These are phyloP conservation scores for Bubo bubo DNA, from an alignment of 2,113 vertebrate genomes.

Conservation along the genomic window DNA sequence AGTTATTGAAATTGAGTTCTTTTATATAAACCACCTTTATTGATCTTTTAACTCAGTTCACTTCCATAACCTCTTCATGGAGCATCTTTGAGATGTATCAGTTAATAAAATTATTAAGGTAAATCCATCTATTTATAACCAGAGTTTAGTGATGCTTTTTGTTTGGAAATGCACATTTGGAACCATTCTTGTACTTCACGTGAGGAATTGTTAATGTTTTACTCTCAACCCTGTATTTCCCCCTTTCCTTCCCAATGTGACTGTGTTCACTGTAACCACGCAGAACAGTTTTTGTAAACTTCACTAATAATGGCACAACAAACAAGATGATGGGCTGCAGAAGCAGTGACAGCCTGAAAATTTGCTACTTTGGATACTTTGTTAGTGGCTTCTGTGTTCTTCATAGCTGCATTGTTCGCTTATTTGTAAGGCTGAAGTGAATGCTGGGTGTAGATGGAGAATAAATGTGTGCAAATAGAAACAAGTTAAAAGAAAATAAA, in stretches of 20 bases:
- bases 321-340: background rate
- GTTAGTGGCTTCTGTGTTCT: background rate
- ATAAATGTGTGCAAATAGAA: background rate
- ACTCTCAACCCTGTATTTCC: background rate
- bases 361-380: background rate
- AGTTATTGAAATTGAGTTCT: background rate
- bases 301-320: background rate
- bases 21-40: background rate
- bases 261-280: background rate
- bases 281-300: background rate
- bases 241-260: background rate
- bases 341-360: background rate
- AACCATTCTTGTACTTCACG: background rate
- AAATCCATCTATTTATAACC: background rate
- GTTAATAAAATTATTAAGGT: background rate
- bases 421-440: background rate
- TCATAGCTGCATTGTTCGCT: background rate
- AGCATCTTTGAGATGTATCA: background rate
- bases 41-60: background rate
- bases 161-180: background rate
- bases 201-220: background rate
- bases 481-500: background rate
- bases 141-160: background rate
- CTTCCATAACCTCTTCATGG: background rate
- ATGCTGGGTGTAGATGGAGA: rapidly evolving